Conservation (phyloP, 2,888 invertebrate species). For the Deilephila elpenor region DNA sequence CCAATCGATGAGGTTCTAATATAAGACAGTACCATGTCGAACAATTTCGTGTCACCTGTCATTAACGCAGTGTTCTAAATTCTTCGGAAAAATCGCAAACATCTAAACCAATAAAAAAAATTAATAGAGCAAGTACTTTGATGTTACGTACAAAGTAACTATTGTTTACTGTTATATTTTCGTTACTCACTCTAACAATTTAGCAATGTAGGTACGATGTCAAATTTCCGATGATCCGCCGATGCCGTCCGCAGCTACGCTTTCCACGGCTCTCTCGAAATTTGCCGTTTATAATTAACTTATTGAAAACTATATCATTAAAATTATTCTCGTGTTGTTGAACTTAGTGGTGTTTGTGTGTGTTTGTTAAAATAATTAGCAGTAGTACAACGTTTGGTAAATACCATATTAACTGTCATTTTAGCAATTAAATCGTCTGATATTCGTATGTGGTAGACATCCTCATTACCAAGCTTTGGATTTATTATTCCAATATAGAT, state of each 20-base stretch:
- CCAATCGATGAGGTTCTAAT: no score
- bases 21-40: background rate
- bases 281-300: constrained; percentile 5
- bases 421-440: background rate
- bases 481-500: background rate
- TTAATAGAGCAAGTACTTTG: constrained; percentile 13
- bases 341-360: background rate
- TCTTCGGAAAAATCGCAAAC: no score
- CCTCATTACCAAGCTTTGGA: background rate
- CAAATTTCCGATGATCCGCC: constrained; percentile 5
- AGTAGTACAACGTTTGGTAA: background rate
- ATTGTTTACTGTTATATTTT: constrained; percentile 6
- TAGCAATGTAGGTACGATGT: constrained; percentile 12
- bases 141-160: constrained; percentile 12
- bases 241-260: background rate
- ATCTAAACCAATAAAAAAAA: background rate
- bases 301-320: constrained; percentile 21
- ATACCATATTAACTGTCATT: background rate
- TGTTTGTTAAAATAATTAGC: constrained; percentile 6
- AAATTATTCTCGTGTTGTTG: constrained; percentile 18
- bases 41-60: background rate
- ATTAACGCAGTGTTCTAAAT: no score
- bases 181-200: background rate
- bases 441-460: no score
- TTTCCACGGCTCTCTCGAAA: background rate